phyloP scores from a whole-genome alignment of 2,113 vertebrate species.

The Delphinapterus leucas region DNA sequence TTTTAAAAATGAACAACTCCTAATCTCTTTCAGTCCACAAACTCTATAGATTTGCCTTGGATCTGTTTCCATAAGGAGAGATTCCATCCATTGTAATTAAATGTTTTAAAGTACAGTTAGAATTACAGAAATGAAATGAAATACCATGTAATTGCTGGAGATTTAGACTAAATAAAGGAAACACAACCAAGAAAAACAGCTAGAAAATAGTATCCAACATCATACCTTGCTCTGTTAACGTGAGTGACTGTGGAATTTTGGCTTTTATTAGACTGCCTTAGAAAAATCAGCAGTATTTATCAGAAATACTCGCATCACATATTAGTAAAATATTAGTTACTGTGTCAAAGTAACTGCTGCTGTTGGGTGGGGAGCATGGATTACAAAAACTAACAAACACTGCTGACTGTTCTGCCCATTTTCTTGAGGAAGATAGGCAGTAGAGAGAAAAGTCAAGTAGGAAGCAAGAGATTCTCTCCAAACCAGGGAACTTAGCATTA shows the following conservation, averaged over 20 bases:
- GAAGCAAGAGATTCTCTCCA: not conserved
- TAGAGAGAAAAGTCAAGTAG: not conserved
- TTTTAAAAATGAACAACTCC: slow-evolving; percentile 48
- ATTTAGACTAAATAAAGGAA: slow-evolving; percentile 67
- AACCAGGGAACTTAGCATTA: not conserved
- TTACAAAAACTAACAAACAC: not conserved
- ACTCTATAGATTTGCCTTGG: slow-evolving; percentile 32
- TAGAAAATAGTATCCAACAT: slow-evolving; percentile 49
- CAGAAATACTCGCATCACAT: not conserved
- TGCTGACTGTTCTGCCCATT: not conserved
- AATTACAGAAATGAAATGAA: slow-evolving; percentile 64
- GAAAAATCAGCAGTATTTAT: slow-evolving; percentile 10
- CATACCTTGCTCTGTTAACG: slow-evolving; percentile 13
- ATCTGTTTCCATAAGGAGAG: slow-evolving; percentile 47
- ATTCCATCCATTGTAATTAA: slow-evolving; percentile 54
- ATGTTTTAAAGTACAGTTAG: slow-evolving; percentile 56
- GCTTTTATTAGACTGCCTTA: not conserved
- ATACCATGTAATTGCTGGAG: slow-evolving; percentile 55
- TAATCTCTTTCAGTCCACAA: not conserved
- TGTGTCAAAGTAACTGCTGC: not conserved
- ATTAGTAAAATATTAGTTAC: not conserved
- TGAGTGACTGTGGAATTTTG: not conserved
- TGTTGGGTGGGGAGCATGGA: not conserved
- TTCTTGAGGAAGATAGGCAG: not conserved
- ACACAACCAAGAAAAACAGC: slow-evolving; percentile 25